These are phyloP conservation scores for Dicaeum eximium DNA, from an alignment of 2,113 vertebrate genomes.

Conservation along the genomic window DNA sequence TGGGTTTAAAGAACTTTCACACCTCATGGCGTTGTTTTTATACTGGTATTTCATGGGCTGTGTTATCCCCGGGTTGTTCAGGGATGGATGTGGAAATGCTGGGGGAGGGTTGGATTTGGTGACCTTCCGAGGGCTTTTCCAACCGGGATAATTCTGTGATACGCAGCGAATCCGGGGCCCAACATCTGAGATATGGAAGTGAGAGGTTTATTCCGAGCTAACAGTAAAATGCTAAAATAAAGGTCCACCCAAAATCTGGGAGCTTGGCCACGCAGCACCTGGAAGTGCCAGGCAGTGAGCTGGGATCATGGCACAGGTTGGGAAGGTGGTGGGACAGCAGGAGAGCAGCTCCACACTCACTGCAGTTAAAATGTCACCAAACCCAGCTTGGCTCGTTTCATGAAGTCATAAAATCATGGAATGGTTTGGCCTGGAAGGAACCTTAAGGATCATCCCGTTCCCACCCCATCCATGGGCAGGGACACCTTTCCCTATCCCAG, in stretches of 20 bases:
- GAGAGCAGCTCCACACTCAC: not conserved
- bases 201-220: not conserved
- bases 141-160: accelerated
- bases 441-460: not conserved
- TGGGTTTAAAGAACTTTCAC: accelerated
- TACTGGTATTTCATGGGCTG: accelerated
- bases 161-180: accelerated
- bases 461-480: not conserved
- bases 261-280: not conserved
- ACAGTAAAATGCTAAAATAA: not conserved
- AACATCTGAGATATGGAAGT: accelerated
- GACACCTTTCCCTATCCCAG: accelerated
- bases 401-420: not conserved
- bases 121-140: not conserved
- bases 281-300: not conserved
- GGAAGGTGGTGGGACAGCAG: not conserved
- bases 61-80: not conserved
- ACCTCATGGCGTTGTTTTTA: accelerated
- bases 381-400: accelerated
- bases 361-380: not conserved
- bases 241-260: not conserved
- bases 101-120: not conserved
- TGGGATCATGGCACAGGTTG: not conserved
- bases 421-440: not conserved
- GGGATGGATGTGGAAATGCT: not conserved